These are phyloP conservation scores for Australoheros facetus DNA, from an alignment of 2,797 vertebrate genomes.

Conservation along the genomic window DNA sequence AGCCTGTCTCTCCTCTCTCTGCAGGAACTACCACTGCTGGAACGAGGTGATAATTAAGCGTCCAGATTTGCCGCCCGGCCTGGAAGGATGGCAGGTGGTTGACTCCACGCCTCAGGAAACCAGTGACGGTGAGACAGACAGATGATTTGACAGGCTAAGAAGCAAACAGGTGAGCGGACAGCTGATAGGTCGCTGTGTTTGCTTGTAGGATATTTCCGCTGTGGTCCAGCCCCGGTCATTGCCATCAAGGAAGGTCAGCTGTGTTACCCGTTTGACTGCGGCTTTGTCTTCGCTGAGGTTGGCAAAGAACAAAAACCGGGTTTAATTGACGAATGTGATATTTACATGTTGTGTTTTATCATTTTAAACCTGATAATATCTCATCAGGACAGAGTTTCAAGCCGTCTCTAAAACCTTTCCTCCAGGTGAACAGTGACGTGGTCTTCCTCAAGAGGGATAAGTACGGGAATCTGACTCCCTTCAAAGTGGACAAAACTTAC, in stretches of 20 bases:
- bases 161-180: neutral
- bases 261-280: constrained; percentile 85
- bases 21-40: constrained; percentile 97
- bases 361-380: accelerated
- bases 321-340: no score
- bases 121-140: constrained; percentile 86
- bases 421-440: constrained; percentile 90
- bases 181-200: neutral
- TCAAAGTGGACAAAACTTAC: constrained; percentile 70
- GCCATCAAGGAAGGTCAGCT: constrained; percentile 86
- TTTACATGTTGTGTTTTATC: no score
- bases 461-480: constrained; percentile 74
- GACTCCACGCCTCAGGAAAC: constrained; percentile 94
- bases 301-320: neutral
- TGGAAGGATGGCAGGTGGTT: constrained; percentile 91
- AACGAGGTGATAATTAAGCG: constrained; percentile 88
- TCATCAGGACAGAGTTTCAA: neutral
- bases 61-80: constrained; percentile 81
- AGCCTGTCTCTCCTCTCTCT: neutral
- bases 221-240: constrained; percentile 87
- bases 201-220: constrained; percentile 82
- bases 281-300: constrained; percentile 88
- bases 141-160: neutral
- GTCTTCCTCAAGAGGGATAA: constrained; percentile 77
- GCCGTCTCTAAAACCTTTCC: neutral